Base-by-base conservation (phyloP, 2,797 vertebrate genomes). In the Tachyglossus aculeatus region DNA sequence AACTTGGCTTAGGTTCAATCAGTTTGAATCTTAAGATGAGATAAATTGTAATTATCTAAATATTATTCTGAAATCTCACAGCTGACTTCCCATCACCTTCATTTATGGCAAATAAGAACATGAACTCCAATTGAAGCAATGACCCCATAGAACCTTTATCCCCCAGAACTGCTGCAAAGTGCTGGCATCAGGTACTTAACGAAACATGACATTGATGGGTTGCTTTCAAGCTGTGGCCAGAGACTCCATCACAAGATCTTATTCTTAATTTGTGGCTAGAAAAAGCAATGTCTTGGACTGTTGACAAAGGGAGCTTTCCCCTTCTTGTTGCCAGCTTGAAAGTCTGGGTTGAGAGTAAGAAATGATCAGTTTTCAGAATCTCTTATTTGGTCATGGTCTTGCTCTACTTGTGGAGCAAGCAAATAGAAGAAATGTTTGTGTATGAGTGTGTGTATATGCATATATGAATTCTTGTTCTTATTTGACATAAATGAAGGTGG, bases 11-110 rank as follows among this genome's bases (percentile, higher is more conserved):
- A 63, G 80, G 85, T 88, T 92, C 89, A 88, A 84, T 84, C 85
- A 59, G 78, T 88, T 78, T 81, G 78, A 88, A 89, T 86, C 83
- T 84, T 85, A 77, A 87, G 89, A 93, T 83, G 89, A 90, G 90
- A 89, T 89, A 88, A 84, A 87, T 83, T 55, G 78, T 81, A 85
- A 86, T 90, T 86, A 90, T 90, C 90, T 89, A 90, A 93, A 93
- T 92, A 92, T 91, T 92, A 90, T 89, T 88, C 84, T 85, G 86
- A 83, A 86, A 88, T 80, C 86, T 89, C 83, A 81, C 85, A 79
- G 82, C 86, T 89, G 86, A 89, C 87, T 91, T 92, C 88, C 90
- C 83, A 83, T 89, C 81, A 74, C 86, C 90, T 89, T 90, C 87
- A 19, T 78, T 86, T 81, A 86, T 69, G 81, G 83, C 82, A 78